Evolutionary conservation across 2,888 invertebrate genomes (phyloP), one percentile per base, ranked within the genome.

Genomic region (Lasioglossum malachurum): DNA sequence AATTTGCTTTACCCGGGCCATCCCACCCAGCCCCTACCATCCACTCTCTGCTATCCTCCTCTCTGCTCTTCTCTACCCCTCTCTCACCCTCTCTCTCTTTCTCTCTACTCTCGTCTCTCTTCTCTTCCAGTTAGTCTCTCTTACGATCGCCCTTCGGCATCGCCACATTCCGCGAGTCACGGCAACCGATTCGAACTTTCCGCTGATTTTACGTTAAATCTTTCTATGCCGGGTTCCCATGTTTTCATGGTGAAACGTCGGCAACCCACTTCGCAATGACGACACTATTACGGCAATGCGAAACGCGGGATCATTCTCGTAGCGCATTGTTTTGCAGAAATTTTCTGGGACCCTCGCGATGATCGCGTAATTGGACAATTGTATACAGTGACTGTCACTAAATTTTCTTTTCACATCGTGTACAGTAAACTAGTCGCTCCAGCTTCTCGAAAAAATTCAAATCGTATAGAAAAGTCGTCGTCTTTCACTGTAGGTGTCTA

Each of bases 1-100:
- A 97, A 97, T 97, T 96, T 96, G 96, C 96, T 96, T 96, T 96
- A 96, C 96, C 95, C 94, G 94, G 94, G 92, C 92, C 91, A 92
- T 90, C 94, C 92, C 91, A 91, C 92, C 92, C 92, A 90, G 91
- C 92, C 93, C 89, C 89, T 88, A 83, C 86, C 91, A 87, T 78
- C 79, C 79, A 91, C 87, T 82, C 87, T 87, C 88, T 38, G 92
- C 91, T 90, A 90, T 89, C 93, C 92, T 92, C 90, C 91, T 92
- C 90, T 91, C 92, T 93, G 89, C 90, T 88, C 81, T 86, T 44
- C 87, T 82, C 87, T 82, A 87, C 86, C 87, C 79, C 87, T 77
- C 84, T 81, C 80, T 82, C 83, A 81, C 74, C 80, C 81, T 8
- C 19, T 31, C 60, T 64, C 31, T 60, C 14, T 64, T 77, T 49